Evolutionary conservation across 1,140 invertebrate species (phyloP).

Genomic region (Sycobia sp.): DNA sequence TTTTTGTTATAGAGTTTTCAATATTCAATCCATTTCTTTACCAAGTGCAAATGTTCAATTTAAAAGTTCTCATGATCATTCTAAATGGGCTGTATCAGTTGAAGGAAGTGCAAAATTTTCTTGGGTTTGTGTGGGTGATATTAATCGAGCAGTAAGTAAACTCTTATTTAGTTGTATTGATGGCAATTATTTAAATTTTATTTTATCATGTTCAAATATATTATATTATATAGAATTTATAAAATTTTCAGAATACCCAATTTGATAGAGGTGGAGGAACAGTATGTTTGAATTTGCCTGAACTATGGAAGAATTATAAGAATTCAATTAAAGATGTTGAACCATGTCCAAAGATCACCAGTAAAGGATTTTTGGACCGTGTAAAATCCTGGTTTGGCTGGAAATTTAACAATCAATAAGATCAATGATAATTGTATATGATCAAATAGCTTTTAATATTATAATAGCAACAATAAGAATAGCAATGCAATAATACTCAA

Average conservation of each 20-base stretch:
- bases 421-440: too few relatives aligned
- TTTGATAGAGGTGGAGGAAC: slow-evolving; percentile 80
- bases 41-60: slow-evolving; percentile 67
- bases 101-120: slow-evolving; percentile 60
- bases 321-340: slow-evolving; percentile 57
- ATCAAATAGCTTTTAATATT: background rate
- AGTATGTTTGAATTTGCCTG: slow-evolving; percentile 69
- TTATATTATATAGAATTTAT: slow-evolving; percentile 16
- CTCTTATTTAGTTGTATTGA: slow-evolving; percentile 19
- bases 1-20: slow-evolving; percentile 67
- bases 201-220: slow-evolving; percentile 12
- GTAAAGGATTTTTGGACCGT: slow-evolving; percentile 22
- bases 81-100: slow-evolving; percentile 85
- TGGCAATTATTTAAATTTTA: too few relatives aligned
- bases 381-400: slow-evolving; percentile 21
- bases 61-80: slow-evolving; percentile 81
- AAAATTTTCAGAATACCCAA: slow-evolving; percentile 70
- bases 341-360: slow-evolving; percentile 45
- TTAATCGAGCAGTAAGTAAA: slow-evolving; percentile 83
- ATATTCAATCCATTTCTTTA: slow-evolving; percentile 69
- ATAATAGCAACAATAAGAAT: background rate
- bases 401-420: too few relatives aligned
- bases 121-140: slow-evolving; percentile 90
- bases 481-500: background rate
- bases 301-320: slow-evolving; percentile 65